phyloP scores from a whole-genome alignment of 2,888 invertebrate genomes.

The Eupeodes luniger region DNA sequence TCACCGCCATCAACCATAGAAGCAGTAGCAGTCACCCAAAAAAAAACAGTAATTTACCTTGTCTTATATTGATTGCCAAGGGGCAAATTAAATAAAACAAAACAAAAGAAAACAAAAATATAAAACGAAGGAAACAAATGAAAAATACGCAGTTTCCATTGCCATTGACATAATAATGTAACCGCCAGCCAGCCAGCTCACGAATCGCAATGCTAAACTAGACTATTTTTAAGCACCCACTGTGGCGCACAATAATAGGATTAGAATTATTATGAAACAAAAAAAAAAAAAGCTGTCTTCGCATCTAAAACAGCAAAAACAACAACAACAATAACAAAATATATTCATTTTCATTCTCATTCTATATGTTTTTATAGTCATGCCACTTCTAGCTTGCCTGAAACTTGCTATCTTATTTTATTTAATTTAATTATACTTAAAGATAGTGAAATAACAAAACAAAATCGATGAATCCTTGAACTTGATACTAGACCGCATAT shows the following conservation, averaged over 20 bases:
- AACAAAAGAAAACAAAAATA: conserved; percentile 19
- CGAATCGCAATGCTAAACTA: conserved; percentile 59
- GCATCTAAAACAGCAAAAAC: conserved; percentile 8
- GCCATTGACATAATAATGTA: conserved; percentile 65
- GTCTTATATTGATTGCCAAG: conserved; percentile 62
- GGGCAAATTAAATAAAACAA: conserved; percentile 66
- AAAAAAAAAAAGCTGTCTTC: conserved; percentile 36
- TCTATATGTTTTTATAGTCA: background rate
- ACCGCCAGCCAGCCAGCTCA: background rate
- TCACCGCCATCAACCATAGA: background rate
- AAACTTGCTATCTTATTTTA: conserved; percentile 58
- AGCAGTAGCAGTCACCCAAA: background rate
- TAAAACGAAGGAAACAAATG: background rate
- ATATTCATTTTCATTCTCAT: too few species aligned
- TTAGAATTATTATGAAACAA: conserved; percentile 56
- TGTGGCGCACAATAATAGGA: conserved; percentile 61
- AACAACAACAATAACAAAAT: background rate
- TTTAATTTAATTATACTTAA: conserved; percentile 57
- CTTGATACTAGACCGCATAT: conserved; percentile 47
- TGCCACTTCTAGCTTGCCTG: background rate
- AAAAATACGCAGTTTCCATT: conserved; percentile 62
- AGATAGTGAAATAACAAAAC: conserved; percentile 68
- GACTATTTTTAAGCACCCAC: conserved; percentile 69
- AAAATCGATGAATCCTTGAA: conserved; percentile 74
- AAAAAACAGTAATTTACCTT: conserved; percentile 44